A percentile compares a stretch with the other conserved stretches of the same genome.
These are phyloP conservation scores for Apocheima hispidaria DNA, from an alignment of 2,888 invertebrate species.

Conservation along the genomic window DNA sequence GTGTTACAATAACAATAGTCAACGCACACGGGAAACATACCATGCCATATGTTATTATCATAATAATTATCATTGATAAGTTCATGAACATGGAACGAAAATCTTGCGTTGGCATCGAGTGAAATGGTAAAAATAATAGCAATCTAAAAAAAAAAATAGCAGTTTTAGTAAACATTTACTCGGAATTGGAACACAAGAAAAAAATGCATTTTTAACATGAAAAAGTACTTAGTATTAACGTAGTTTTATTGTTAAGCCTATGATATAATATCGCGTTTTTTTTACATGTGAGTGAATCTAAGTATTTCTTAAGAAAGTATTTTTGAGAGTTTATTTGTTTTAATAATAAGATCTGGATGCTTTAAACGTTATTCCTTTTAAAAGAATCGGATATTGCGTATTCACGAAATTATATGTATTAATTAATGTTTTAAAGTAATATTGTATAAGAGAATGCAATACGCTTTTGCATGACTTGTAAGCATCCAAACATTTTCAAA, in stretches of 20 bases:
- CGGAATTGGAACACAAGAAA: too few species aligned
- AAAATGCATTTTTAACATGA: neutral
- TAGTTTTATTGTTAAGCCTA: too few species aligned
- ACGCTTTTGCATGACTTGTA: conserved; percentile 59
- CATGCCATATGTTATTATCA: too few species aligned
- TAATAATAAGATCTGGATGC: conserved; percentile 49
- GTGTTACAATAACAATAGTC: too few species aligned
- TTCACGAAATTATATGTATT: conserved; percentile 24
- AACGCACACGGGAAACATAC: too few species aligned
- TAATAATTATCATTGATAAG: too few species aligned
- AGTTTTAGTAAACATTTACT: too few species aligned
- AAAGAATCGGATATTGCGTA: conserved; percentile 30
- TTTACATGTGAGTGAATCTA: conserved; percentile 25
- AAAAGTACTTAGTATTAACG: neutral
- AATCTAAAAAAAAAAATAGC: too few species aligned
- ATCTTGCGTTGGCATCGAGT: too few species aligned
- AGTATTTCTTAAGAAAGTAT: conserved; percentile 46
- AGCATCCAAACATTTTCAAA: conserved; percentile 14
- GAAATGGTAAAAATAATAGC: too few species aligned
- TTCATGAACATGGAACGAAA: too few species aligned
- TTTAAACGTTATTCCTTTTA: conserved; percentile 32
- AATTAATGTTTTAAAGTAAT: conserved; percentile 52
- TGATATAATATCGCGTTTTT: neutral
- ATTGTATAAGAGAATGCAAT: conserved; percentile 53
- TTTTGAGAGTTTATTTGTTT: conserved; percentile 70